A percentile compares a stretch with the other conserved stretches of the same genome.
Evolutionary conservation across 2,888 invertebrate genomes (phyloP).

Genomic region (Achlya flavicornis): DNA sequence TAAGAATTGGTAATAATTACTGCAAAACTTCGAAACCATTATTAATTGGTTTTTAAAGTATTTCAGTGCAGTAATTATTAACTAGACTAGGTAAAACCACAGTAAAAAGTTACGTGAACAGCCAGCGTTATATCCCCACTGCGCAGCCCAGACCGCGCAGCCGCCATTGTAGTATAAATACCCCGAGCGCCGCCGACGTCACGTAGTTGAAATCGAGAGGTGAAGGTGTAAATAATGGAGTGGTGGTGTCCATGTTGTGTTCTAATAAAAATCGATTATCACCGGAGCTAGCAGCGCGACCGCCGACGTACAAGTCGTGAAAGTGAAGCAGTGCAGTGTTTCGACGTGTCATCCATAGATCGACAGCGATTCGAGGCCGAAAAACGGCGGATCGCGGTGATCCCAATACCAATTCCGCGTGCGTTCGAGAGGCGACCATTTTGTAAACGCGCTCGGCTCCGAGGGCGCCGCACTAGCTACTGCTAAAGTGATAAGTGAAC

Average conservation of each 20-base stretch:
- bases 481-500: constrained; percentile 64
- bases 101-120: constrained; percentile 39
- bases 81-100: background rate
- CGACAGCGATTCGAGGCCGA: constrained; percentile 77
- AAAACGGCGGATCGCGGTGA: constrained; percentile 52
- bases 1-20: too few species aligned
- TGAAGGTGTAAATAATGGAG: constrained; percentile 80
- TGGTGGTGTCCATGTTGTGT: constrained; percentile 78
- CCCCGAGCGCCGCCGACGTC: constrained; percentile 66
- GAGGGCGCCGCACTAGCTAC: constrained; percentile 51
- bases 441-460: constrained; percentile 65
- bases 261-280: constrained; percentile 72
- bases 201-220: constrained; percentile 82
- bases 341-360: constrained; percentile 81
- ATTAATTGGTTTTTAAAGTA: too few species aligned
- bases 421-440: constrained; percentile 64
- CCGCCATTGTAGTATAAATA: constrained; percentile 73
- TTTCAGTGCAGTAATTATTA: background rate
- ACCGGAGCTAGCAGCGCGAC: constrained; percentile 81
- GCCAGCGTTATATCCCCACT: constrained; percentile 70
- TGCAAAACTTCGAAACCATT: too few species aligned
- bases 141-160: constrained; percentile 67
- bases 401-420: constrained; percentile 51
- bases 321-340: constrained; percentile 77
- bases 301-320: constrained; percentile 74